Conservation (phyloP, 2,113 vertebrate species). For the Psephotus haematonotus region DNA sequence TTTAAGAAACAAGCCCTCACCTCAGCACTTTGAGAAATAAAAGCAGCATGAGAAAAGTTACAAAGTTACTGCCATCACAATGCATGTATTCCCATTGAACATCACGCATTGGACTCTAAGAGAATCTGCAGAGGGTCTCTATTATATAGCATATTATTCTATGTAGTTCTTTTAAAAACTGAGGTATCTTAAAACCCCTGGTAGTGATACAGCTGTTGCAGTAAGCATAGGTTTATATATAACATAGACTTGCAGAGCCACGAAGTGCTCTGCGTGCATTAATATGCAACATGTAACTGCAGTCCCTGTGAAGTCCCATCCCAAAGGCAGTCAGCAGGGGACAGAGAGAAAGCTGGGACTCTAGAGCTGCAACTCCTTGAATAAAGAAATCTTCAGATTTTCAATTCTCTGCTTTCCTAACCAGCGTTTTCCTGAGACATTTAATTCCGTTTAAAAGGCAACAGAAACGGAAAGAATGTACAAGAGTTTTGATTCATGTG, state of each 20-base stretch:
- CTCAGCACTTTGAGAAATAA: not conserved
- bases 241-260: not conserved
- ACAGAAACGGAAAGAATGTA: not conserved
- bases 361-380: not conserved
- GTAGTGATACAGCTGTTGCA: not conserved
- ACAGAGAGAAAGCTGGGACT: not conserved
- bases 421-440: not conserved
- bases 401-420: not conserved
- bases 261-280: not conserved
- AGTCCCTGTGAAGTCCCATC: not conserved
- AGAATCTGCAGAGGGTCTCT: not conserved
- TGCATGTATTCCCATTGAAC: fast-evolving
- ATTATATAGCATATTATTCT: not conserved
- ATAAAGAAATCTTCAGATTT: not conserved
- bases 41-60: not conserved
- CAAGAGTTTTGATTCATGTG: not conserved
- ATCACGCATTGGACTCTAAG: not conserved
- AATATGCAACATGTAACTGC: not conserved
- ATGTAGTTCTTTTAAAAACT: not conserved
- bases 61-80: not conserved
- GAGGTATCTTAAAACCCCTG: not conserved
- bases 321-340: not conserved
- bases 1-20: not conserved
- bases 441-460: not conserved
- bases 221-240: not conserved